Conservation (phyloP, 2,113 vertebrate genomes). For the Anseranas semipalmata region DNA sequence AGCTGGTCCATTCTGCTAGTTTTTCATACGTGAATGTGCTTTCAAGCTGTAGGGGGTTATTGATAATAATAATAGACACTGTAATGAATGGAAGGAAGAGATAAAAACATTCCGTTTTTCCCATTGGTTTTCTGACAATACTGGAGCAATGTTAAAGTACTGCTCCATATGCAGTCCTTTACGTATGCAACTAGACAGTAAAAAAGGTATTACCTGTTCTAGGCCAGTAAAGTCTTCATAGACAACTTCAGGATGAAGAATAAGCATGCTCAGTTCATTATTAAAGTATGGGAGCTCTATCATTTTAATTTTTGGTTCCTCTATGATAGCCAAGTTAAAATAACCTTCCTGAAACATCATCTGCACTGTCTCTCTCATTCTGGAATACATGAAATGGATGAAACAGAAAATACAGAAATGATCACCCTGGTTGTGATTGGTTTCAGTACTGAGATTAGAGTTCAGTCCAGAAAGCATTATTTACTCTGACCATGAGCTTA, state of each 20-base stretch:
- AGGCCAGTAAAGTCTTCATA: neutral
- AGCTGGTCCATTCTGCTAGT: slow-evolving; percentile 63
- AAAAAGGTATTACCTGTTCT: slow-evolving; percentile 56
- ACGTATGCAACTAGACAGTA: neutral
- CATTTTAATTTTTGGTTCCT: slow-evolving; percentile 74
- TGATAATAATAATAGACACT: neutral
- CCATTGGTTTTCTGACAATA: neutral
- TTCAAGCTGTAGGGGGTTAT: slow-evolving; percentile 55
- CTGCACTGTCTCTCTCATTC: slow-evolving; percentile 78
- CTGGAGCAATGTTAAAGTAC: neutral
- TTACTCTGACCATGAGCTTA: neutral
- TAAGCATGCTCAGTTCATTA: slow-evolving; percentile 84
- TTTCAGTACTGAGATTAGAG: neutral
- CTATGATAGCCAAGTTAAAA: slow-evolving; percentile 72
- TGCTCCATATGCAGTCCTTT: neutral
- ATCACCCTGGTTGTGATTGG: neutral
- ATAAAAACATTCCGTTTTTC: neutral
- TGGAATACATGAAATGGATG: slow-evolving; percentile 27
- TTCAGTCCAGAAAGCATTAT: neutral
- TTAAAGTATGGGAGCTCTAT: slow-evolving; percentile 84
- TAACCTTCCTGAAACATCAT: slow-evolving; percentile 82
- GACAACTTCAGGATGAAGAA: slow-evolving; percentile 80
- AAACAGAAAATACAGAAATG: neutral
- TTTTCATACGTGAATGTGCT: slow-evolving; percentile 47
- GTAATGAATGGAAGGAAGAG: neutral